Percentiles rank a stretch among this genome's conserved stretches.
Conservation (phyloP, 2,113 vertebrate genomes). For the Silurus glanis region DNA sequence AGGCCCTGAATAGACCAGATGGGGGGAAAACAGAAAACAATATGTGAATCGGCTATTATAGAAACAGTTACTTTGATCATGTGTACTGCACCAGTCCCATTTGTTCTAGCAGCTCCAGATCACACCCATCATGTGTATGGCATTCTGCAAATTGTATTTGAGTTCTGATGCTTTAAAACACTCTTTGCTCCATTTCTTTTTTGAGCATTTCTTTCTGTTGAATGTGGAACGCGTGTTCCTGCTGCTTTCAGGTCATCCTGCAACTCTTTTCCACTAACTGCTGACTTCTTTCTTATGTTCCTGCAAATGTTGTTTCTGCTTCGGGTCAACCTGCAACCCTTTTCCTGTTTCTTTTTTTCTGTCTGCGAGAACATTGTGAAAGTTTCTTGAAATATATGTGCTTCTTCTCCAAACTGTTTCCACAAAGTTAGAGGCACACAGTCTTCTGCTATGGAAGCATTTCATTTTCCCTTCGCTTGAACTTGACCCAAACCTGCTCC, state of each 20-base stretch:
- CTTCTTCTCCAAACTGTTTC: too few species aligned
- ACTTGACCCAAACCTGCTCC: too few species aligned
- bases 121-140: background rate
- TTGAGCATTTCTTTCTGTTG: background rate
- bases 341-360: background rate
- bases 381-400: background rate
- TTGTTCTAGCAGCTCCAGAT: too few species aligned
- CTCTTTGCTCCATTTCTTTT: background rate
- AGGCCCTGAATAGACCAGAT: background rate
- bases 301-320: too few species aligned
- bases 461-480: too few species aligned
- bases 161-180: background rate
- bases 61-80: background rate
- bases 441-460: too few species aligned
- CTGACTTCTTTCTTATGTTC: background rate
- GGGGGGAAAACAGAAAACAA: background rate
- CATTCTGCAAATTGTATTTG: background rate
- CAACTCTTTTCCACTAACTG: background rate
- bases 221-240: background rate
- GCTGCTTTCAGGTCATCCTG: background rate
- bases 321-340: too few species aligned
- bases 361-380: background rate
- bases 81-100: background rate
- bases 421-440: too few species aligned
- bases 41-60: background rate